Conservation (phyloP, 2,113 vertebrate genomes). For the Leucopsar rothschildi region DNA sequence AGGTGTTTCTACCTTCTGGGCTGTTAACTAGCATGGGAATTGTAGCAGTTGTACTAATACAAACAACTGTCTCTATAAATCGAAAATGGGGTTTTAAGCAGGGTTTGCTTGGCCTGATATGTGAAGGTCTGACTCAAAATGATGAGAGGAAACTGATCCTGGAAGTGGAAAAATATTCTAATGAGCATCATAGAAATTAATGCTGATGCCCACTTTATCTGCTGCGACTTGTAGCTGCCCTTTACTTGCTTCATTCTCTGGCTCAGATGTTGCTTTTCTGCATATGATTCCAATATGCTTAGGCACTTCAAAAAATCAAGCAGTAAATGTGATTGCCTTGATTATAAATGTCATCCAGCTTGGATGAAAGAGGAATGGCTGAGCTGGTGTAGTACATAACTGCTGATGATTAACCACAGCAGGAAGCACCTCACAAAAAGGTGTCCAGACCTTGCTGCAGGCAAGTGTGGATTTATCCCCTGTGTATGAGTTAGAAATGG, state of each 20-base stretch:
- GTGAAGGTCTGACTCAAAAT: background rate
- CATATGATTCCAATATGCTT: background rate
- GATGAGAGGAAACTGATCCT: background rate
- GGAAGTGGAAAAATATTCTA: background rate
- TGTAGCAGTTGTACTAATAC: background rate
- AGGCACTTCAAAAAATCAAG: background rate
- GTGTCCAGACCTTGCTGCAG: background rate
- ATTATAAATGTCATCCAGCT: slow-evolving; percentile 1
- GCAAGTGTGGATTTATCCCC: background rate
- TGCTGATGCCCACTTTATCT: background rate
- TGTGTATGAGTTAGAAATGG: background rate
- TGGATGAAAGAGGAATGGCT: background rate
- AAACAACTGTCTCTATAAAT: background rate
- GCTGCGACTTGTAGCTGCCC: background rate
- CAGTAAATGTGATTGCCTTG: slow-evolving; percentile 7
- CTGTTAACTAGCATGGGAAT: background rate
- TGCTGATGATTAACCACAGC: background rate
- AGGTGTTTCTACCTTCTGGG: background rate
- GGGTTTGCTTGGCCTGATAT: background rate
- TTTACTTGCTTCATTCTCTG: background rate
- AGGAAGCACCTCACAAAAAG: background rate
- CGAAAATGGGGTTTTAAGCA: background rate
- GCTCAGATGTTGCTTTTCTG: background rate
- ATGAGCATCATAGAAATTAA: background rate
- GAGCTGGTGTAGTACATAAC: background rate